Base-by-base conservation (phyloP, 2,113 vertebrate genomes). In the Melierax canorus region DNA sequence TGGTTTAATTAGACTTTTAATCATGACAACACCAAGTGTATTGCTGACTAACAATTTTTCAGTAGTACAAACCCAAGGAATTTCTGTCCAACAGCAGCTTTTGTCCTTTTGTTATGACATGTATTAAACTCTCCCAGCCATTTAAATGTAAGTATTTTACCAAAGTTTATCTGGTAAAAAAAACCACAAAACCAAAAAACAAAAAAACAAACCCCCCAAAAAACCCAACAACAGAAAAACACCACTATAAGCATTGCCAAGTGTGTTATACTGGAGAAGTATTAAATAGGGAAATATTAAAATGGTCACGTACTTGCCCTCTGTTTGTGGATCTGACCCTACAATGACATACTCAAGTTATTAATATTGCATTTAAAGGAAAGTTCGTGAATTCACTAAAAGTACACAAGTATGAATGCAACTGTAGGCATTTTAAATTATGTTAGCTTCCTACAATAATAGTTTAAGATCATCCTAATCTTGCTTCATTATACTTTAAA, bases 1-100 rank as follows among this genome's bases (percentile, higher is more conserved):
- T 91, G n/a, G 53, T 94, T 96, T 90, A 83, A 82, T 95, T 94
- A 79, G n/a, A 92, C 73, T 88, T 90, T 88, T 93, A 84, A 82
- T 74, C 14, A 67, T 93, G 22, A 60, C n/a, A 85, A 23, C 10
- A 94, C 7, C 46, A 48, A 92, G 14, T 79, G 8, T 79, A 87
- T 82, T 84, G 48, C 46, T 92, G 30, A 64, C 92, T 82, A 94
- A 80, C 50, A 91, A 15, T 75, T 89, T 87, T 88, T 89, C 55
- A 46, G 20, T 86, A 55, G 21, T 93, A 50, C 26, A 78, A 77
- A 86, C 36, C 18, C n/a, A 97, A 15, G 72, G 13, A 32, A 72
- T 69, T 95, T 93, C 39, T 96, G 64, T 30, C 15, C 41, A 56
- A 12, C 7, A 32, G 2, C 8, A 58, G 14, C 7, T 53, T 84